These are phyloP conservation scores for Spea hammondii DNA, from an alignment of 2,797 vertebrate genomes.

Conservation along the genomic window DNA sequence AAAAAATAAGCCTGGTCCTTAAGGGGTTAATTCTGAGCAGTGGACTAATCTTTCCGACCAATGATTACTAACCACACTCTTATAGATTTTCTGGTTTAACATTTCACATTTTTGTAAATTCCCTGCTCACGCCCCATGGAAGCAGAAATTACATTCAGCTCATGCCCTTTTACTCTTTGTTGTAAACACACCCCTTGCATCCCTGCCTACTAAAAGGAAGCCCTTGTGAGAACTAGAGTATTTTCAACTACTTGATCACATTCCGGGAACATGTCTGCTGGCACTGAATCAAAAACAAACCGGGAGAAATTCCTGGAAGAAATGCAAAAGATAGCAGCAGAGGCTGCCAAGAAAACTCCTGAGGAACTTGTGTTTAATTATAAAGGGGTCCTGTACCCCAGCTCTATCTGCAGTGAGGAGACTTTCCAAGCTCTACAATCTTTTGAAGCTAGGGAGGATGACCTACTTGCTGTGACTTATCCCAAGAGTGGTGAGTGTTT, in stretches of 20 bases:
- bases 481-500: constrained; percentile 32
- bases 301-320: constrained; percentile 21
- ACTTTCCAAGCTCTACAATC: constrained; percentile 18
- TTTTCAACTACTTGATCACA: not conserved
- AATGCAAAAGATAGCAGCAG: not conserved
- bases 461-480: constrained; percentile 19
- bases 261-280: constrained; percentile 2
- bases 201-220: too few species aligned
- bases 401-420: constrained; percentile 1
- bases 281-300: not conserved
- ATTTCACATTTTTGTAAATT: too few species aligned
- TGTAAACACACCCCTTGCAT: too few species aligned
- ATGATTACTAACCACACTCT: too few species aligned
- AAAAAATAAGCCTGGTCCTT: too few species aligned
- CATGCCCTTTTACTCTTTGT: too few species aligned
- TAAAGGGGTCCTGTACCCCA: constrained; percentile 17
- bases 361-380: constrained; percentile 8
- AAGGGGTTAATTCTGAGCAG: too few species aligned
- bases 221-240: too few species aligned
- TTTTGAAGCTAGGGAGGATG: constrained; percentile 32
- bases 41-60: too few species aligned
- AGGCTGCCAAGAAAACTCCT: constrained; percentile 10
- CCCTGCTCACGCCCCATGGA: too few species aligned
- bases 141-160: too few species aligned
- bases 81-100: too few species aligned